phyloP scores from a whole-genome alignment of 2,113 vertebrate species.

The Brachypodius melanocephalos region DNA sequence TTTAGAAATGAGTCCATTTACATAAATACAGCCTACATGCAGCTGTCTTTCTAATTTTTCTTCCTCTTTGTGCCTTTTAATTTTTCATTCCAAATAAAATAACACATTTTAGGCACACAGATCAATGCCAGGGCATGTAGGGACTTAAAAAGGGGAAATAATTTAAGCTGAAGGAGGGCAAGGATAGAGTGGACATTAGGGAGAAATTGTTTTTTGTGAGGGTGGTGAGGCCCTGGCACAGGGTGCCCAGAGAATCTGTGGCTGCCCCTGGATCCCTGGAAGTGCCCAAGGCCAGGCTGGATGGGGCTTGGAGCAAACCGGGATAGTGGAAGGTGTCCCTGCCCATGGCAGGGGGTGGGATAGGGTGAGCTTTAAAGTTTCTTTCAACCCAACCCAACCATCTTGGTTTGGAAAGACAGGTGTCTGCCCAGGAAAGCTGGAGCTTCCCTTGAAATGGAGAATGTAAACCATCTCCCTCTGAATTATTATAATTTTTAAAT shows the following conservation, averaged over 20 bases:
- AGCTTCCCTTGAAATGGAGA: no score
- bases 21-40: neutral
- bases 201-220: neutral
- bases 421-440: no score
- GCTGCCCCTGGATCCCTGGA: neutral
- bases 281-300: neutral
- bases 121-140: neutral
- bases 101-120: neutral
- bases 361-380: neutral
- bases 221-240: fast-evolving
- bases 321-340: neutral
- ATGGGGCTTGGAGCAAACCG: fast-evolving
- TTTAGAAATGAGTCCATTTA: neutral
- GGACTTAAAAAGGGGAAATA: neutral
- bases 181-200: neutral
- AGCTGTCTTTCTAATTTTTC: neutral
- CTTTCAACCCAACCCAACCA: fast-evolving
- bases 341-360: neutral
- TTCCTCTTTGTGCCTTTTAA: neutral
- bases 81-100: neutral
- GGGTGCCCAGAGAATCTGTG: neutral
- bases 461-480: no score
- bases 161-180: neutral
- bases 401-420: no score
- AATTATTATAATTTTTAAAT: no score